Conservation (phyloP, 2,888 invertebrate species). For the Meiosimyza decipiens region DNA sequence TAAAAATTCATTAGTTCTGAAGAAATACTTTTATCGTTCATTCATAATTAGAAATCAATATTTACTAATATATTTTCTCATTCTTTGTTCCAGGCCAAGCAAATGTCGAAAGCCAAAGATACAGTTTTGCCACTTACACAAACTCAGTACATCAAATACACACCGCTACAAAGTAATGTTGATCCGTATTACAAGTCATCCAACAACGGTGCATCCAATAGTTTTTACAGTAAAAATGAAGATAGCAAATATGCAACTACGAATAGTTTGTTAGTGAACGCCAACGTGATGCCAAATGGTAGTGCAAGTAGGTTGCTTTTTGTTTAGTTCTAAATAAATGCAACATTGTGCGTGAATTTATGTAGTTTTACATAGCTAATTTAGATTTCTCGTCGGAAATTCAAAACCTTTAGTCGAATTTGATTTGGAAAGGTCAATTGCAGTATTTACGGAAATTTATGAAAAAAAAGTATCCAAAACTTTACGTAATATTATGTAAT, state of each 20-base stretch:
- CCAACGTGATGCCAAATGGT: slow-evolving; percentile 56
- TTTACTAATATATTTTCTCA: slow-evolving; percentile 9
- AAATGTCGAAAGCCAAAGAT: slow-evolving; percentile 72
- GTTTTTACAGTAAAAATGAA: slow-evolving; percentile 37
- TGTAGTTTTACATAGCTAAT: background rate
- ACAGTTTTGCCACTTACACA: slow-evolving; percentile 70
- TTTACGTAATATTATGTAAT: too few relatives aligned
- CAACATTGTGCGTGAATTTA: background rate
- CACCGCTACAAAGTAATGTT: slow-evolving; percentile 53
- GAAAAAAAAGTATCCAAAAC: too few relatives aligned
- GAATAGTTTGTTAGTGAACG: slow-evolving; percentile 60
- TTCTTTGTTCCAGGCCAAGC: slow-evolving; percentile 72
- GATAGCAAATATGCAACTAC: slow-evolving; percentile 46
- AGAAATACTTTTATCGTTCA: too few relatives aligned
- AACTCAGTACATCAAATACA: slow-evolving; percentile 64
- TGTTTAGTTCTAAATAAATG: slow-evolving; percentile 52
- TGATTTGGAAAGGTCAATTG: too few relatives aligned
- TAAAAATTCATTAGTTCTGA: too few relatives aligned
- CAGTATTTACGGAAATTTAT: too few relatives aligned
- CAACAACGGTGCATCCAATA: slow-evolving; percentile 48
- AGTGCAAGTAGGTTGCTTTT: slow-evolving; percentile 62
- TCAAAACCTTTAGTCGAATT: too few relatives aligned
- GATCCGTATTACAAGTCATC: slow-evolving; percentile 57
- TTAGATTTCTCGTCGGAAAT: too few relatives aligned
- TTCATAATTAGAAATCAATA: background rate